Percentiles rank a stretch among this genome's conserved stretches.
These are phyloP conservation scores for Drosophila oshimai DNA, from an alignment of 1,140 invertebrate species.

Conservation along the genomic window DNA sequence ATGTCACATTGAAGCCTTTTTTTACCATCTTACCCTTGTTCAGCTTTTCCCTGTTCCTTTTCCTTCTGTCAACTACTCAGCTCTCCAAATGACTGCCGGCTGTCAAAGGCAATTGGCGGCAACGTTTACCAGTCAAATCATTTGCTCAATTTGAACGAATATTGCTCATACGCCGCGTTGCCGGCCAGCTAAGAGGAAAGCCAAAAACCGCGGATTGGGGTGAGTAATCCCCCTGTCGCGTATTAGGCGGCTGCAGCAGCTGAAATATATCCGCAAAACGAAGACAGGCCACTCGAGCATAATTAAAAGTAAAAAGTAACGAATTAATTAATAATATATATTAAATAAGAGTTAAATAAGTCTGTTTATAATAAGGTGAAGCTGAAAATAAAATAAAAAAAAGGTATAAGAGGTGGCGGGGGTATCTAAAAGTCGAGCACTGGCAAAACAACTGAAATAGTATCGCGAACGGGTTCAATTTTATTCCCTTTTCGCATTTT, in stretches of 20 bases:
- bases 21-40: constrained; percentile 27
- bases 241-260: too few species aligned
- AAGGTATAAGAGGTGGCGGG: background rate
- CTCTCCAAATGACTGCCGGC: constrained; percentile 24
- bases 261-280: too few species aligned
- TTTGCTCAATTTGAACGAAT: constrained; percentile 74
- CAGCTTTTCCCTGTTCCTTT: background rate
- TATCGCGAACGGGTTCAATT: constrained; percentile 49
- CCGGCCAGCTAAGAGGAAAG: background rate
- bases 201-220: background rate
- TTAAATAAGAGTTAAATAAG: too few species aligned
- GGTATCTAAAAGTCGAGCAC: constrained; percentile 33
- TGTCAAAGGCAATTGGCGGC: constrained; percentile 62
- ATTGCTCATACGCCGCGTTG: constrained; percentile 64
- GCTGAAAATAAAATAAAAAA: background rate
- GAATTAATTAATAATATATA: too few species aligned
- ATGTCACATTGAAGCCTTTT: constrained; percentile 66
- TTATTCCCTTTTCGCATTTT: constrained; percentile 60
- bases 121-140: constrained; percentile 67
- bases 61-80: background rate
- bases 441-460: background rate
- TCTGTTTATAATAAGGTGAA: too few species aligned
- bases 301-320: too few species aligned
- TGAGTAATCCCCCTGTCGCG: background rate
- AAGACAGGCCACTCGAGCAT: too few species aligned